Conservation (phyloP, 2,113 vertebrate genomes). For the Lophochroa leadbeateri region DNA sequence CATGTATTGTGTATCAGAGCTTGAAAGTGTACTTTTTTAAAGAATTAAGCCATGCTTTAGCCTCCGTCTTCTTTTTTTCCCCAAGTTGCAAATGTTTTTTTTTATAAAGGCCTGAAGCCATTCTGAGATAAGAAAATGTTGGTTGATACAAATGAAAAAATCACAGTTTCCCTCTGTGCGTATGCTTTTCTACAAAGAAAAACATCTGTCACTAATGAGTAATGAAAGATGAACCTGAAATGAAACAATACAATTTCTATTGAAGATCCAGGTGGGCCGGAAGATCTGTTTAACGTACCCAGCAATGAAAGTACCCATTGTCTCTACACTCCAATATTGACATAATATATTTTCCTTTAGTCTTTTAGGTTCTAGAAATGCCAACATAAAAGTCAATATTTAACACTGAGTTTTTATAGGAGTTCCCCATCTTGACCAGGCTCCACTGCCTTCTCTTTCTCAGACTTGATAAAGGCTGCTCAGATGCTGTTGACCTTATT, state of each 20-base stretch:
- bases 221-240: slow-evolving; percentile 18
- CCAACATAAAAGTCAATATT: neutral
- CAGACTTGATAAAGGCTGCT: neutral
- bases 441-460: neutral
- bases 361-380: neutral
- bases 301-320: slow-evolving; percentile 20
- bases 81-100: neutral
- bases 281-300: neutral
- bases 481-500: neutral
- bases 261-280: neutral
- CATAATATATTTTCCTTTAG: neutral
- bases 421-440: neutral
- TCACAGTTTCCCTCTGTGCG: neutral
- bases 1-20: neutral
- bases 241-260: neutral
- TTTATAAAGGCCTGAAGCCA: neutral
- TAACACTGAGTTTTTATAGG: neutral
- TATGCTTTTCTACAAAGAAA: neutral
- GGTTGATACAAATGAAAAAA: neutral
- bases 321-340: neutral
- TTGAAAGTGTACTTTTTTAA: neutral
- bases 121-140: neutral
- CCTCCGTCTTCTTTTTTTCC: neutral
- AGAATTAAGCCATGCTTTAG: neutral
- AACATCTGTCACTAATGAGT: neutral